phyloP scores from a whole-genome alignment of 1,140 invertebrate genomes.

The Brachionus manjavacas region DNA sequence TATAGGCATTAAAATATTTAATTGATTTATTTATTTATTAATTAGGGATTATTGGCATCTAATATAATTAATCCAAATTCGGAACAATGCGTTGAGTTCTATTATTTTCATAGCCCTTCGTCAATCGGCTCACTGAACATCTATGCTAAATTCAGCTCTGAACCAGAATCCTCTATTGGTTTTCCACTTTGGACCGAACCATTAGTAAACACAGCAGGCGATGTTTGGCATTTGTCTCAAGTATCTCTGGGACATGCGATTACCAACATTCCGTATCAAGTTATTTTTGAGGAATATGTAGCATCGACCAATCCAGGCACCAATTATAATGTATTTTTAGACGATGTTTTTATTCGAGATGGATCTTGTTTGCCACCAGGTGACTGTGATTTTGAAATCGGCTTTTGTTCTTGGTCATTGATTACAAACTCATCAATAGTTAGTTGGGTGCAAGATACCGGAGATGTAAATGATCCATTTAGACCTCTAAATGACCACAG shows the following conservation, averaged over 20 bases:
- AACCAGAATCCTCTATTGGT: background rate
- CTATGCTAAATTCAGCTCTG: background rate
- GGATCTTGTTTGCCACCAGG: slow-evolving; percentile 42
- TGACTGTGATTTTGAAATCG: slow-evolving; percentile 49
- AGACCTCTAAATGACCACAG: slow-evolving; percentile 15
- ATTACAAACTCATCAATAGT: background rate
- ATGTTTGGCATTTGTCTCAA: slow-evolving; percentile 37
- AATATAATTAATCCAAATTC: background rate
- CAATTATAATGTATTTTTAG: background rate
- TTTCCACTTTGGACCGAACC: slow-evolving; percentile 11
- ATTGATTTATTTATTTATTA: background rate
- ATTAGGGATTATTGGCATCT: background rate
- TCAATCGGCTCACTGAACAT: slow-evolving; percentile 10
- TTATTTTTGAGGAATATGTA: slow-evolving; percentile 33
- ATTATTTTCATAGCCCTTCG: background rate
- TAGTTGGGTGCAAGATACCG: background rate
- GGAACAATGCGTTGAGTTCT: slow-evolving; percentile 43
- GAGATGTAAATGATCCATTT: slow-evolving; percentile 12
- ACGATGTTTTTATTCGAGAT: slow-evolving; percentile 42
- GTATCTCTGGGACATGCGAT: background rate
- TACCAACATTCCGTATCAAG: slow-evolving; percentile 8
- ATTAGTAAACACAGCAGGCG: background rate
- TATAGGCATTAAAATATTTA: too few species aligned
- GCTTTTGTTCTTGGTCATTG: slow-evolving; percentile 26
- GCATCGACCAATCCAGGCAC: background rate